Evolutionary conservation across 2,797 vertebrate genomes (phyloP).

Genomic region (Neopelma chrysocephalum): DNA sequence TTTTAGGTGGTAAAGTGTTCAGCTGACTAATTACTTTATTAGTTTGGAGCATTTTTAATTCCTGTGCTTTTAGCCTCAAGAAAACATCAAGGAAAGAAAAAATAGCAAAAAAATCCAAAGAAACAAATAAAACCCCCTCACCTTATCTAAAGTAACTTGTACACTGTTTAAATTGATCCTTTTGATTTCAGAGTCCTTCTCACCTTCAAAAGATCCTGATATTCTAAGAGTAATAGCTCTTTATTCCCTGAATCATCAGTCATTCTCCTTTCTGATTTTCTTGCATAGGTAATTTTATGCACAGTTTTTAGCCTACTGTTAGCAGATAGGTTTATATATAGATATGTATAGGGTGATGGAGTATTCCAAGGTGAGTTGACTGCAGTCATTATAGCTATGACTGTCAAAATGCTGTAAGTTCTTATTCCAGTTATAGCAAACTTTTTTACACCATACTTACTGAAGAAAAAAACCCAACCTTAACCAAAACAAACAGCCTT

Average conservation of each 20-base stretch:
- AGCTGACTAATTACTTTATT: background rate
- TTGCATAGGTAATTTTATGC: background rate
- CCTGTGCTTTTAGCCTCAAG: background rate
- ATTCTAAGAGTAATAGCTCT: background rate
- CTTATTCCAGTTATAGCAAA: background rate
- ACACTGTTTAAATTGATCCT: background rate
- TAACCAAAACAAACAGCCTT: background rate
- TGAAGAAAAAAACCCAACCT: background rate
- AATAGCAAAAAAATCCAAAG: background rate
- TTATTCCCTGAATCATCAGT: background rate
- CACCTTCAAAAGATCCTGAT: background rate
- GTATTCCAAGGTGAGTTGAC: background rate
- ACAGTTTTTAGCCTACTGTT: background rate
- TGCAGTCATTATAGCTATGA: background rate
- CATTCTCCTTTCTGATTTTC: background rate
- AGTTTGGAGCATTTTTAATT: background rate
- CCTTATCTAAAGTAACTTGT: background rate
- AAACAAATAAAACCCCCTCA: rapidly evolving
- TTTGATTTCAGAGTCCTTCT: background rate
- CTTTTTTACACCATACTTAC: background rate
- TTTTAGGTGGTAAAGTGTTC: background rate
- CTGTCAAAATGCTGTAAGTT: background rate
- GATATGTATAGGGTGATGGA: background rate
- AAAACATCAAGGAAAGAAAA: background rate
- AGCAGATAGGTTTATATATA: rapidly evolving